Percentiles rank a stretch among this genome's conserved stretches.
phyloP scores from a whole-genome alignment of 2,888 invertebrate genomes.

The Papilio elwesi region DNA sequence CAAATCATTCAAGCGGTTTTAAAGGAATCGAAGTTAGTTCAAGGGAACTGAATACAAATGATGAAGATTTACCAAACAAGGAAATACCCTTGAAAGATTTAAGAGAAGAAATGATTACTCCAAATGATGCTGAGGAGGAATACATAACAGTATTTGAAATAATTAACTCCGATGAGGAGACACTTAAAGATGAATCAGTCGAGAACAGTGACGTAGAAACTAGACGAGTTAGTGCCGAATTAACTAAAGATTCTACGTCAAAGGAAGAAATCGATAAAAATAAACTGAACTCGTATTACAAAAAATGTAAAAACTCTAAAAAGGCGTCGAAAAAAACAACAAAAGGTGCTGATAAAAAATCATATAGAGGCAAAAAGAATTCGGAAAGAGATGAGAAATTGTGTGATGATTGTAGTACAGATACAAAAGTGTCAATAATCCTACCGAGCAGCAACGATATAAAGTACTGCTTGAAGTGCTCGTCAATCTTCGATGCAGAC shows the following conservation, averaged over 20 bases:
- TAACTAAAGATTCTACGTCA: constrained; percentile 19
- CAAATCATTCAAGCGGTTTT: constrained; percentile 9
- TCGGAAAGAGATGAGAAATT: background rate
- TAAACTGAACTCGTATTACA: constrained; percentile 51
- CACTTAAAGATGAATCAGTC: background rate
- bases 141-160: constrained; percentile 36
- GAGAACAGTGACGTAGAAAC: background rate
- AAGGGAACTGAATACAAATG: background rate
- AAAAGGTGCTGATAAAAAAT: constrained; percentile 36
- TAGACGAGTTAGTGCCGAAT: background rate
- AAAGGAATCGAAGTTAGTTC: background rate
- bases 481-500: constrained; percentile 57
- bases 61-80: background rate
- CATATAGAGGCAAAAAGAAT: constrained; percentile 43
- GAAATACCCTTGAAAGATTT: background rate
- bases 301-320: constrained; percentile 49
- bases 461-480: constrained; percentile 60
- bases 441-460: constrained; percentile 50
- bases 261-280: constrained; percentile 26
- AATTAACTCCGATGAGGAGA: background rate
- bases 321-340: constrained; percentile 17
- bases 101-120: background rate
- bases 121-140: constrained; percentile 33
- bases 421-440: constrained; percentile 47
- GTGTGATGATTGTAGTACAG: constrained; percentile 41